Conservation (phyloP, 1,140 invertebrate species). For the Octopus sinensis region DNA sequence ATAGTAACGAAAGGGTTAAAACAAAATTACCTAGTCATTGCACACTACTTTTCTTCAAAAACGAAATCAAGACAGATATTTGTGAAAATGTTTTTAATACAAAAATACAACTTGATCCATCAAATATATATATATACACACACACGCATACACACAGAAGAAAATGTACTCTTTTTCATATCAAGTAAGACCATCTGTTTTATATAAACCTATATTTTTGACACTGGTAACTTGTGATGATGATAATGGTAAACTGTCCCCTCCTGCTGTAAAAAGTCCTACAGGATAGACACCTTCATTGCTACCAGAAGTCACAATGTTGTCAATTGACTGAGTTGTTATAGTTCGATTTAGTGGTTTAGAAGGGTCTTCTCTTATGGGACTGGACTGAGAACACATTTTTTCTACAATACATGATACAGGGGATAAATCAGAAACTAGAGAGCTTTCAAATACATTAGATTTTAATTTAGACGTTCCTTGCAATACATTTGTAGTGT, state of each 20-base stretch:
- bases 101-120: not conserved
- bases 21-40: too few relatives aligned
- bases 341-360: not conserved
- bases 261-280: not conserved
- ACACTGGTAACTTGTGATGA: not conserved
- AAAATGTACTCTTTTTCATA: not conserved
- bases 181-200: not conserved
- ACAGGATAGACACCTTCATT: not conserved
- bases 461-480: not conserved
- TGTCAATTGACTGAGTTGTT: not conserved
- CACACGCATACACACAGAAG: not conserved
- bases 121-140: not conserved
- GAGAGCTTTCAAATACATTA: not conserved
- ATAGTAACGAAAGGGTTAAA: too few relatives aligned
- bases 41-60: too few relatives aligned
- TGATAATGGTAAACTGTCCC: not conserved
- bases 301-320: not conserved
- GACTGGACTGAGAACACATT: not conserved
- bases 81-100: not conserved
- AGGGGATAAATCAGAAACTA: not conserved
- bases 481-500: not conserved
- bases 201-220: not conserved
- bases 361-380: not conserved
- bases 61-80: too few relatives aligned
- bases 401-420: slow-evolving; percentile 3